Base-by-base conservation (phyloP, 2,888 invertebrate species). In the Melolontha melolontha region DNA sequence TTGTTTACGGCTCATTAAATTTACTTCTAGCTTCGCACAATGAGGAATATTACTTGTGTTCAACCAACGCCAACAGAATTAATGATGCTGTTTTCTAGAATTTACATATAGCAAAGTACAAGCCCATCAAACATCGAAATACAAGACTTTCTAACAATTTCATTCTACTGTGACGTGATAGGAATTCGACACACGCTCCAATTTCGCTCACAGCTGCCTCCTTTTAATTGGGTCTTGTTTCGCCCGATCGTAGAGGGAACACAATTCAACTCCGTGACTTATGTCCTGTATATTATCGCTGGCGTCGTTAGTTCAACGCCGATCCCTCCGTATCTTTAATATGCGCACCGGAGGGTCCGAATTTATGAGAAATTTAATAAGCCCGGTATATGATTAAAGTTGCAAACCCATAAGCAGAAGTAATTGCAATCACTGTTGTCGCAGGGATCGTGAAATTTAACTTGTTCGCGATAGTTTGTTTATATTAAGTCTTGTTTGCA, bases 171-270 rank as follows among this genome's bases (percentile, higher is more conserved):
- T 34, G 10, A 34, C 40, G 41, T 41, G 41, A 55, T 55, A 55
- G n/a, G n/a, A 55, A 55, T 55, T 55, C 55, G 55, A 55, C 41
- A 55, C 55, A 55, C 55, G 41, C 55, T 41, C 55, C 55, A 55
- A 55, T 55, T 55, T 55, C 41, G 55, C 55, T 41, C 41, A 40
- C 55, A 55, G 55, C 55, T 55, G 55, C 55, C 41, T 55, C 55
- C 55, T 22, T 55, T 55, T 55, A 55, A 55, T 55, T 55, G 55
- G 55, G 22, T 22, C 55, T 55, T 55, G 55, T 55, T 55, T 55
- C 55, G 55, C 5, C 47, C 47, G 17, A 17, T 47, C 5, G 34
- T 34, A 34, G 34, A 34, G 34, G 16, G 17, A 11, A 55, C 55
- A 55, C 41, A 41, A 22, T 34, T 34, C 34, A 34, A 34, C 34